These are phyloP conservation scores for Hucho hucho DNA, from an alignment of 2,113 vertebrate species.

Conservation along the genomic window DNA sequence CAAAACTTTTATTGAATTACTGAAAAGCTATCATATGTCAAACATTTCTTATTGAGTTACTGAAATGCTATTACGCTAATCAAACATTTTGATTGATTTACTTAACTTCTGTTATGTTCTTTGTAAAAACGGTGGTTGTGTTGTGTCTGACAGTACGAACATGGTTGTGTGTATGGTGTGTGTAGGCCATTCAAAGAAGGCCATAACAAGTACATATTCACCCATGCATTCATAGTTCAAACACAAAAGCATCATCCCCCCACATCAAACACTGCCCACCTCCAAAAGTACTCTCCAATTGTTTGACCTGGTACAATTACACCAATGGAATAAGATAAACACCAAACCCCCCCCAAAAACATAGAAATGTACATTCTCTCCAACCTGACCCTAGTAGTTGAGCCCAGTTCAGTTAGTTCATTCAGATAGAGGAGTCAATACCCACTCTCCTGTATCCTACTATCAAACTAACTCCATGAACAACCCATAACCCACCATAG, in stretches of 20 bases:
- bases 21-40: background rate
- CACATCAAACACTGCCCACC: background rate
- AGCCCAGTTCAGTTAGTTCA: slow-evolving; percentile 14
- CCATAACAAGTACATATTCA: slow-evolving; percentile 42
- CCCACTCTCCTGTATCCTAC: background rate
- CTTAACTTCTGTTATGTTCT: background rate
- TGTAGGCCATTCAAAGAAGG: background rate
- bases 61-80: background rate
- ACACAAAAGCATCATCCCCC: slow-evolving; percentile 23
- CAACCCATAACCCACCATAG: background rate
- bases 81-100: background rate
- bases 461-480: background rate
- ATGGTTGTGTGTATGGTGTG: background rate
- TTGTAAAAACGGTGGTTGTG: background rate
- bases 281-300: slow-evolving; percentile 13
- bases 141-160: background rate
- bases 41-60: no score
- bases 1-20: background rate
- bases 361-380: slow-evolving; percentile 59
- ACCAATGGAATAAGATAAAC: slow-evolving; percentile 49
- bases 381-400: background rate
- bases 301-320: slow-evolving; percentile 43
- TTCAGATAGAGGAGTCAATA: background rate
- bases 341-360: slow-evolving; percentile 34
- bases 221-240: slow-evolving; percentile 52